These are phyloP conservation scores for Hypsopygia costalis DNA, from an alignment of 2,888 invertebrate species.

Conservation along the genomic window DNA sequence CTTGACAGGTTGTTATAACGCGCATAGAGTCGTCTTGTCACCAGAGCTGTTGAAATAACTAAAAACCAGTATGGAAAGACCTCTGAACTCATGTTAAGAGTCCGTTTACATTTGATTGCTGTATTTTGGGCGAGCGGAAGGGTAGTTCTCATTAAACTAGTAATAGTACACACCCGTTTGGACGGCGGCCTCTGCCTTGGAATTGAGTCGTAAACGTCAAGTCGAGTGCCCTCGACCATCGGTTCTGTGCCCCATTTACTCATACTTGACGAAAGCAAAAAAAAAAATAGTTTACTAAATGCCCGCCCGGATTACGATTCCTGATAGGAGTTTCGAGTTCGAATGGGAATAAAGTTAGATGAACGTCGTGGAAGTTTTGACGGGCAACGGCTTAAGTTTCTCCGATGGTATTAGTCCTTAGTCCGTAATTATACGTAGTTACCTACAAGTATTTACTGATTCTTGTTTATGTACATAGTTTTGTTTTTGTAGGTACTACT, in stretches of 20 bases:
- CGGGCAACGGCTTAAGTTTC: slow-evolving; percentile 45
- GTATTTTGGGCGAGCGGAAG: slow-evolving; percentile 21
- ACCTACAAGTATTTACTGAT: neutral
- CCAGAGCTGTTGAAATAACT: slow-evolving; percentile 52
- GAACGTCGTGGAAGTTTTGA: slow-evolving; percentile 41
- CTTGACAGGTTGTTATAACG: slow-evolving; percentile 63
- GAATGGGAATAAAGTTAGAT: slow-evolving; percentile 50
- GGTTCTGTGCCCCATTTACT: slow-evolving; percentile 65
- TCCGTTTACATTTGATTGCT: slow-evolving; percentile 23
- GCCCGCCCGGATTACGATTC: slow-evolving; percentile 40
- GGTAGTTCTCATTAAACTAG: slow-evolving; percentile 59
- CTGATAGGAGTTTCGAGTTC: slow-evolving; percentile 42
- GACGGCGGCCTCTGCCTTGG: slow-evolving; percentile 61
- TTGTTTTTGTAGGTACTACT: no score
- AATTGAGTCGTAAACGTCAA: slow-evolving; percentile 79
- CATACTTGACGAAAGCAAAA: slow-evolving; percentile 50
- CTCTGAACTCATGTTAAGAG: slow-evolving; percentile 31
- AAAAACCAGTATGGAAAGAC: slow-evolving; percentile 45
- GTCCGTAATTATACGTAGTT: slow-evolving; percentile 18
- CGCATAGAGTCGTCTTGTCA: slow-evolving; percentile 63
- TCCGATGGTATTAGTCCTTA: slow-evolving; percentile 33
- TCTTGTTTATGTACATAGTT: no score
- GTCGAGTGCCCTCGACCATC: slow-evolving; percentile 63
- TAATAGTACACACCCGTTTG: slow-evolving; percentile 51
- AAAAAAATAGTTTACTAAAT: slow-evolving; percentile 48